Evolutionary conservation across 2,888 invertebrate genomes (phyloP).

Genomic region (Mythimna pallens): DNA sequence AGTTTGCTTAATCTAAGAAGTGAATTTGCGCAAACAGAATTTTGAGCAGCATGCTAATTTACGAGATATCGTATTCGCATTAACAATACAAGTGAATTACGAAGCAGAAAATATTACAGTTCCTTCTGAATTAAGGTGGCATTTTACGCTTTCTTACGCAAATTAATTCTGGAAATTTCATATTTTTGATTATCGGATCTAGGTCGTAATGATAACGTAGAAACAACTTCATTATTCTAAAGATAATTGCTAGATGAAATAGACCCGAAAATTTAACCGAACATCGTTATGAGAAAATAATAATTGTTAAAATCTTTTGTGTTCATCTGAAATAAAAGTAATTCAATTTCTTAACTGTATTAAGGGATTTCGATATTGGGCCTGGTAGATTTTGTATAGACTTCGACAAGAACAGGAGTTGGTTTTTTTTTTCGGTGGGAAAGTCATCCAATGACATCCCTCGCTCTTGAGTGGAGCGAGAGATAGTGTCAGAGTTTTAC

Average conservation of each 20-base stretch:
- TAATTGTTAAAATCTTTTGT: constrained; percentile 17
- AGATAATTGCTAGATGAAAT: constrained; percentile 39
- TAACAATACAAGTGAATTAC: constrained; percentile 62
- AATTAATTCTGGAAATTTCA: constrained; percentile 3
- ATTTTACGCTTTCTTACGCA: not conserved
- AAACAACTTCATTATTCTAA: constrained; percentile 15
- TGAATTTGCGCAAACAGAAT: constrained; percentile 72
- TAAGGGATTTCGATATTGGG: not conserved
- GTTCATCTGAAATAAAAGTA: not conserved
- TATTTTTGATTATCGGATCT: constrained; percentile 27
- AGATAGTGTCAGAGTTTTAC: too few species aligned
- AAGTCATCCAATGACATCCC: too few species aligned
- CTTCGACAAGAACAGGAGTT: not conserved
- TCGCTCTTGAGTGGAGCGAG: too few species aligned
- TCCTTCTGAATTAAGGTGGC: constrained; percentile 35
- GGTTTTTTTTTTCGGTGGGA: too few species aligned
- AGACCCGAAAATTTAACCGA: constrained; percentile 8
- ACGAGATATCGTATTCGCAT: constrained; percentile 63
- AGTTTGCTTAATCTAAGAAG: constrained; percentile 62
- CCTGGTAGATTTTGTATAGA: not conserved
- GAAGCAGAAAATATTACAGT: constrained; percentile 51
- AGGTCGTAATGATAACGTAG: constrained; percentile 16
- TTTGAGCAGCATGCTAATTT: constrained; percentile 71
- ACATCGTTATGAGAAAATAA: constrained; percentile 1
- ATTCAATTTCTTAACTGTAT: constrained; percentile 5